Conservation (phyloP, 2,888 invertebrate genomes). For the Clanis bilineata region DNA sequence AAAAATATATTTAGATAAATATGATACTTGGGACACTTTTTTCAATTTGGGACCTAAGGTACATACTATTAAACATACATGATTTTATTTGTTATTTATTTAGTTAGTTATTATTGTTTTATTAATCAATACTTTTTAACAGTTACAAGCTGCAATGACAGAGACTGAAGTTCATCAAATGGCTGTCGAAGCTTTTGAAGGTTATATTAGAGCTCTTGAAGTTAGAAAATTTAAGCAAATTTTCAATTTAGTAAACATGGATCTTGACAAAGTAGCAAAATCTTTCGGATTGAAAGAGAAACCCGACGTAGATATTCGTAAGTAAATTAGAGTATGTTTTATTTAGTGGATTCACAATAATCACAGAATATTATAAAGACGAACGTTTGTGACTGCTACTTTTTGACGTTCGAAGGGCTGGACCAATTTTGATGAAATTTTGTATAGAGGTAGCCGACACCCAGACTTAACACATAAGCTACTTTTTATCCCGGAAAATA, state of each 20-base stretch:
- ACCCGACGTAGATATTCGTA: slow-evolving; percentile 95
- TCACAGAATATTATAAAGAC: no score
- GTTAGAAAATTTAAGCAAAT: slow-evolving; percentile 97
- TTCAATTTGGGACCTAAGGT: slow-evolving; percentile 69
- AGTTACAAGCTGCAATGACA: slow-evolving; percentile 94
- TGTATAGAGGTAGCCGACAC: no score
- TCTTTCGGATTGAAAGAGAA: slow-evolving; percentile 97
- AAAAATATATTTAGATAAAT: slow-evolving; percentile 96
- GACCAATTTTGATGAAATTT: no score
- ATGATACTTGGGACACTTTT: slow-evolving; percentile 67
- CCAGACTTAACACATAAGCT: no score
- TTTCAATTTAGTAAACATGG: slow-evolving; percentile 94
- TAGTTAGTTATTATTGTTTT: neutral
- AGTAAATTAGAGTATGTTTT: slow-evolving; percentile 41
- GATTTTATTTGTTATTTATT: neutral
- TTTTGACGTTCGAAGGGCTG: no score
- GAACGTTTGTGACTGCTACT: no score
- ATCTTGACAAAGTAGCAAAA: slow-evolving; percentile 91
- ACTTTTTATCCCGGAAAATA: no score
- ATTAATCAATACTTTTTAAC: neutral
- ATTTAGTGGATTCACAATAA: no score
- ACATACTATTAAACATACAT: slow-evolving; percentile 11
- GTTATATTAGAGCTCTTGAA: slow-evolving; percentile 97
- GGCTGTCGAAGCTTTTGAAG: slow-evolving; percentile 96
- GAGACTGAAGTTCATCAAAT: slow-evolving; percentile 94